Base-by-base conservation (phyloP, 2,113 vertebrate genomes). In the Zosterops japonicus region DNA sequence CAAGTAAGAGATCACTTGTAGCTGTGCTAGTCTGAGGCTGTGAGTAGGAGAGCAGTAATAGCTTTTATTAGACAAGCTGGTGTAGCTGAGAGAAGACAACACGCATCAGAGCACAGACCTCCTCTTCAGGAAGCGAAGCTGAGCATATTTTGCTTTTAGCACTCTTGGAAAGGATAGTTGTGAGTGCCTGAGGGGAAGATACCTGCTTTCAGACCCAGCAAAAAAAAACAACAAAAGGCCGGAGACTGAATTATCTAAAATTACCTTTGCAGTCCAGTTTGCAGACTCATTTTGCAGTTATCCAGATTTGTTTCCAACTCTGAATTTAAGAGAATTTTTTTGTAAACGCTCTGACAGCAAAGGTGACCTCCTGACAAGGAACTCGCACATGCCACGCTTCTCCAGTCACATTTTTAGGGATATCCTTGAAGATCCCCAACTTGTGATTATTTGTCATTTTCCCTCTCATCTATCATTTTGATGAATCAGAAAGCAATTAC, bases 401-500 rank as follows among this genome's bases (percentile, higher is more conserved):
- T 90, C 75, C 94, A 89, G 78, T 56, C 60, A 23, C 95, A 88
- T 87, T 96, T 97, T 96, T 96, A 95, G 95, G 97, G 97, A 95
- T 95, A 96, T 93, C 96, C 96, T 96, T 97, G 96, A 96, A 96
- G 95, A 92, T 95, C 72, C 94, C 91, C 60, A 93, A 90, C 91
- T 96, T 95, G 91, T 95, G 96, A 95, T 95, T 97, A 97, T 97
- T 96, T 97, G 95, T 96, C 95, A 97, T 95, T 96, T 96, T 95
- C 95, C 92, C 64, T 95, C 95, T 96, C 96, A 96, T 96, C 95
- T 95, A 96, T 97, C 96, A 97, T 93, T 94, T 87, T 96, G 96
- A 97, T 96, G 94, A 97, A 97, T 97, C 95, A 96, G 97, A 97
- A 97, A 96, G 96, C 96, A 97, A 97, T 97, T 97, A 97, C 96